Evolutionary conservation across 2,797 vertebrate species (phyloP).

Genomic region (Knipowitschia caucasica): DNA sequence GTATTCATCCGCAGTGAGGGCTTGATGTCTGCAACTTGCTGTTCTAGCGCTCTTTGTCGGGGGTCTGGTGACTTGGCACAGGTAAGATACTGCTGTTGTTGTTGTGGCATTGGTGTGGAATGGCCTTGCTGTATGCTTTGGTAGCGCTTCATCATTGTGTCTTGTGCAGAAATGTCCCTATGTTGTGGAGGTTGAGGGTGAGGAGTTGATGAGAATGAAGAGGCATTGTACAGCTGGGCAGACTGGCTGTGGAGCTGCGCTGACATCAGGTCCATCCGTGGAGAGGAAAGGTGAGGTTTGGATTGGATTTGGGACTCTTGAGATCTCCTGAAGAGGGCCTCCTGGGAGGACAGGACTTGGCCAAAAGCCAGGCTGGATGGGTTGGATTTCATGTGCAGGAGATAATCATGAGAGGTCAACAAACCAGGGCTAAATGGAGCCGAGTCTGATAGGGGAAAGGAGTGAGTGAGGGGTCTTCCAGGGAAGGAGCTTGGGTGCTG

Average conservation of each 20-base stretch:
- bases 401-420: slow-evolving; percentile 85
- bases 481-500: slow-evolving; percentile 90
- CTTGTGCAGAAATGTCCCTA: slow-evolving; percentile 83
- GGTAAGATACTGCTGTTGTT: slow-evolving; percentile 88
- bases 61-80: slow-evolving; percentile 80
- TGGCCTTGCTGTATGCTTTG: slow-evolving; percentile 79
- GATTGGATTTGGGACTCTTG: slow-evolving; percentile 77
- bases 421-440: slow-evolving; percentile 87
- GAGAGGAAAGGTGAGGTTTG: slow-evolving; percentile 76
- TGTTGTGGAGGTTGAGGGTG: slow-evolving; percentile 76
- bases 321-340: slow-evolving; percentile 69
- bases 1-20: slow-evolving; percentile 64
- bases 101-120: slow-evolving; percentile 70
- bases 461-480: slow-evolving; percentile 86
- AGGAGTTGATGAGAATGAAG: slow-evolving; percentile 78
- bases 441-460: slow-evolving; percentile 85
- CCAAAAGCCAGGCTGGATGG: slow-evolving; percentile 87
- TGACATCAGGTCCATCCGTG: slow-evolving; percentile 86
- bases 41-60: slow-evolving; percentile 81
- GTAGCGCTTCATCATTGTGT: slow-evolving; percentile 92
- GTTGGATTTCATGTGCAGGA: slow-evolving; percentile 87
- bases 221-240: slow-evolving; percentile 84
- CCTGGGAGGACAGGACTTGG: slow-evolving; percentile 81
- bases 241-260: slow-evolving; percentile 82
- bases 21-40: slow-evolving; percentile 78